Conservation (phyloP, 2,797 vertebrate species). For the Enteromius viviparus region DNA sequence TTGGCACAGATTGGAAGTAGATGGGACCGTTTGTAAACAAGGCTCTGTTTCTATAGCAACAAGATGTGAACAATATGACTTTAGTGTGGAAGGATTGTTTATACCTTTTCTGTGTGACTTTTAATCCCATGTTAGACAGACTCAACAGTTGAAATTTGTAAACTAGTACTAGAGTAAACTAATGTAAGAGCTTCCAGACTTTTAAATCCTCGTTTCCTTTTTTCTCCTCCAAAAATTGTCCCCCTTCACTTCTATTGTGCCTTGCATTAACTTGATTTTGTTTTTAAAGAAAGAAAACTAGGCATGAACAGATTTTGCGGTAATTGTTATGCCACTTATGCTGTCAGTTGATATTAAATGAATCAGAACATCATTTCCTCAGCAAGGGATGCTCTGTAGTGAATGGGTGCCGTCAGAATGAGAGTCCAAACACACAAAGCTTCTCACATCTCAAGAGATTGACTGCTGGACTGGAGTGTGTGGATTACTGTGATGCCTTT, state of each 20-base stretch:
- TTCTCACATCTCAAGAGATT: not conserved
- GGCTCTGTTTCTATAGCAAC: not conserved
- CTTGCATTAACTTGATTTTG: not conserved
- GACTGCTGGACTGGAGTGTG: not conserved
- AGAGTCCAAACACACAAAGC: no score
- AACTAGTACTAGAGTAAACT: no score
- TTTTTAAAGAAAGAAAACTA: not conserved
- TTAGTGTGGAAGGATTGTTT: not conserved
- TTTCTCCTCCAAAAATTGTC: not conserved
- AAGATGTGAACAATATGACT: not conserved
- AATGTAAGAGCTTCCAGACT: no score
- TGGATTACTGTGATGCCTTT: not conserved
- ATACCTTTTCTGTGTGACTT: not conserved
- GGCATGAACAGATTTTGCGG: not conserved
- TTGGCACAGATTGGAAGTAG: not conserved
- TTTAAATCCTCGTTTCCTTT: not conserved
- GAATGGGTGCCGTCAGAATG: not conserved
- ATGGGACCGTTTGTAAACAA: not conserved
- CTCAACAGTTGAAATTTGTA: not conserved
- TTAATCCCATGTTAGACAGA: not conserved
- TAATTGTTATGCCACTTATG: not conserved
- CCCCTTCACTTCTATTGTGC: not conserved
- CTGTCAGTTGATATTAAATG: not conserved
- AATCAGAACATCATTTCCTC: not conserved
- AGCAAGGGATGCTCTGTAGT: not conserved